phyloP scores from a whole-genome alignment of 2,113 vertebrate species.

The Elachura formosa region DNA sequence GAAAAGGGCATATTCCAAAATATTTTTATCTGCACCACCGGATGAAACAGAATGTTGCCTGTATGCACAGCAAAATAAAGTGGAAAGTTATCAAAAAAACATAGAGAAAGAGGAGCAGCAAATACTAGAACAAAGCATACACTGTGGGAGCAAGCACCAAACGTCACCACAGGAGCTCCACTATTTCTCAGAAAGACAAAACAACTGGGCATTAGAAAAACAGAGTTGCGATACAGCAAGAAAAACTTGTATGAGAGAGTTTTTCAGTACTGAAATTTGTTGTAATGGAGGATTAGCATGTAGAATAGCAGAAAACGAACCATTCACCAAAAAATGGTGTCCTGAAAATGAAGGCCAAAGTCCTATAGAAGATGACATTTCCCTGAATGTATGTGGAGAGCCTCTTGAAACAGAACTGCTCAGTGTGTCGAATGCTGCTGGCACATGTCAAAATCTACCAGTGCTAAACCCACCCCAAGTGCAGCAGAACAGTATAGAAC shows the following conservation, averaged over 20 bases:
- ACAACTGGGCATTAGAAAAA: background rate
- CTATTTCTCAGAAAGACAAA: background rate
- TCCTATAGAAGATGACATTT: background rate
- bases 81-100: background rate
- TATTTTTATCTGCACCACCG: background rate
- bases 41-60: background rate
- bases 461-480: background rate
- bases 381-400: background rate
- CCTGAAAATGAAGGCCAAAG: background rate
- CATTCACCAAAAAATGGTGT: background rate
- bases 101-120: background rate
- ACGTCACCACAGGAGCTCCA: background rate
- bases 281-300: background rate
- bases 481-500: background rate
- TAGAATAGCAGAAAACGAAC: background rate
- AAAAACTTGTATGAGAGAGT: background rate
- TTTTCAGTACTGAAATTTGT: background rate
- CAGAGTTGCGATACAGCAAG: background rate
- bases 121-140: background rate
- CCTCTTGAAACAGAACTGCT: background rate
- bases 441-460: rapidly evolving
- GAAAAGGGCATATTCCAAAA: background rate
- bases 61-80: conserved; percentile 13
- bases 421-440: background rate
- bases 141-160: background rate